Evolutionary conservation across 1,140 invertebrate genomes (phyloP), one percentile per base, ranked within the genome.

Genomic region (Berghia stephanieae): DNA sequence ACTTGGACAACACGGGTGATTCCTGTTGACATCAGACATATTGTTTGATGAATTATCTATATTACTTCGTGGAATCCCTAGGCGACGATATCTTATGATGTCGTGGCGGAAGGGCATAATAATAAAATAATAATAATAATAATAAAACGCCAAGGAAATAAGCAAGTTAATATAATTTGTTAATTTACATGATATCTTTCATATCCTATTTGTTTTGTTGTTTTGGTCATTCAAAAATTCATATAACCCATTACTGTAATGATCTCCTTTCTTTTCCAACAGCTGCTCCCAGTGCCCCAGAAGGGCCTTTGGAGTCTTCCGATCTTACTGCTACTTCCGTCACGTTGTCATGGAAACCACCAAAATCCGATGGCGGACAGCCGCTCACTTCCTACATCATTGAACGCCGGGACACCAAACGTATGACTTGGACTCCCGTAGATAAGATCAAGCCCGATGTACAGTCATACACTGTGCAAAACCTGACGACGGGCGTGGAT

Each of bases 311-410:
- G 43, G 84, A 86, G 68, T 79, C 80, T 31, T 80, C 73, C 10
- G 83, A 86, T 68, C 79, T 87, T 93, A 94, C 81, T 8, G 79
- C 82, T 34, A 81, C 82, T 18, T 77, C 72, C 63, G 67, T 86
- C 1, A 84, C 81, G 6, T 80, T 88, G 71, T 80, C 84, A 72
- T 87, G 86, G 86, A 80, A 84, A 86, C 95, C 96, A 80, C 96
- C 96, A 0, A 92, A 92, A 13, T 94, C 95, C 85, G 96, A 98
- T 90, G 97, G 97, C 52, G 97, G 97, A 34, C 90, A 96, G 36
- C 93, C 92, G 66, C 92, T 99, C 67, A 97, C 95, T 0, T 96
- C 97, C 84, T 99, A 99, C 86, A 93, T 98, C 36, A 93, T 99
- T 3, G 97, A 99, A 95, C 98, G 97, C 88, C 93, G 87, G 3